Evolutionary conservation across 2,113 vertebrate species (phyloP).

Genomic region (Syngnathus typhle): DNA sequence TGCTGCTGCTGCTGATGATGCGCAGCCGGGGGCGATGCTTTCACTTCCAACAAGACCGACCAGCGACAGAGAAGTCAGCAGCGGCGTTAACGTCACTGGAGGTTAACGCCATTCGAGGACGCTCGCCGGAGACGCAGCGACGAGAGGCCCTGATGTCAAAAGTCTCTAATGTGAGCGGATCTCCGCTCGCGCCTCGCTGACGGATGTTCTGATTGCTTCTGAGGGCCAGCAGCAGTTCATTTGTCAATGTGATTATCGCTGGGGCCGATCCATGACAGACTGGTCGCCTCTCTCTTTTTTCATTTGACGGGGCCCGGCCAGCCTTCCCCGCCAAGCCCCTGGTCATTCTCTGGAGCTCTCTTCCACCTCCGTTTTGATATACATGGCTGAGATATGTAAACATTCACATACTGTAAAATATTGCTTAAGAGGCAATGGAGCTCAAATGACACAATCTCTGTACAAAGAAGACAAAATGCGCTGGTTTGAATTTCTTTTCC

Average conservation of each 20-base stretch:
- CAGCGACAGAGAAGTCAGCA: background rate
- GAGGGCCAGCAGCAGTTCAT: slow-evolving; percentile 1
- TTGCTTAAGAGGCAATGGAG: background rate
- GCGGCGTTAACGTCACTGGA: background rate
- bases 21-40: slow-evolving; percentile 1
- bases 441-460: background rate
- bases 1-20: background rate
- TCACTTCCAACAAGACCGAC: background rate
- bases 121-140: background rate
- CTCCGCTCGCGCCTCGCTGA: slow-evolving; percentile 23
- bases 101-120: background rate
- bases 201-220: slow-evolving; percentile 32
- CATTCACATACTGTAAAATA: background rate
- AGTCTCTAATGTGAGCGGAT: slow-evolving; percentile 27
- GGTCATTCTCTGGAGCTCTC: too few relatives aligned
- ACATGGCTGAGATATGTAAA: background rate
- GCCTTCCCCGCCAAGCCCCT: too few relatives aligned
- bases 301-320: too few relatives aligned
- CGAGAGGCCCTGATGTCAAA: background rate
- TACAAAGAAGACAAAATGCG: background rate
- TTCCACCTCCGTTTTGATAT: too few relatives aligned
- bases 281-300: slow-evolving; percentile 11
- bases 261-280: slow-evolving; percentile 34
- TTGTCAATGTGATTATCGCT: slow-evolving; percentile 44
- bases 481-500: slow-evolving; percentile 24